Evolutionary conservation across 53 echinoderm and acorn worm species (phyloP), one percentile per base, ranked within the genome.

Genomic region (Patiria pectinifera): DNA sequence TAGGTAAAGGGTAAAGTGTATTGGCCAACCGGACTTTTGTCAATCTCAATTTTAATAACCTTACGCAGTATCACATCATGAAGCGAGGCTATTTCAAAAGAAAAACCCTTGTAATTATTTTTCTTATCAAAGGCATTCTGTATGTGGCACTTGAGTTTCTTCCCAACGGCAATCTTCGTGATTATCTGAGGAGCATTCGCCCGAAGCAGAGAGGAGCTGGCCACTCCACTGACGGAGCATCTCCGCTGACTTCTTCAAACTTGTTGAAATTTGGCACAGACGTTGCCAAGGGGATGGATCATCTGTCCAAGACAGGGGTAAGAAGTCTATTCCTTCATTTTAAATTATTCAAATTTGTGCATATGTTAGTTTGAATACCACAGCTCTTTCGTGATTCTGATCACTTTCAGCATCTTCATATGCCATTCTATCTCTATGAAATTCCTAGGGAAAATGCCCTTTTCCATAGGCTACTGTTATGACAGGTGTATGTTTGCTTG

Each of bases 281-380:
- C 43, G 78, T 78, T 35, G 78, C 78, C 44, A 24, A 25, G 14
- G 78, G 78, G 5, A 78, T 78, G 78, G 78, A 78, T 4, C 78
- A 78, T 44, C 78, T 78, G n/a, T 78, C 78, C 78, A 78, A 78
- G 3, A 78, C 78, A 24, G 78, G 78, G 78, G 78, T 78, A 25
- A 1, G 1, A 1, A 0, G 35, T 35, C 0, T 35, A 35, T 35
- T 35, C 35, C 35, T 35, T 35, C 35, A 35, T 35, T 35, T 35
- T 35, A 35, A 35, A 35, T 35, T 35, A 35, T 35, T 35, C 35
- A 35, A 35, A 35, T 1, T 35, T 35, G 35, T 35, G 35, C 1
- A 1, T 35, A 1, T 35, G 35, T 35, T 35, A 35, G 35, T 35
- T 35, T 35, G 35, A 35, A 1, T 35, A 35, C 35, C 35, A 35